Base-by-base conservation (phyloP, 1,140 invertebrate genomes). In the Drosophila quadrilineata region DNA sequence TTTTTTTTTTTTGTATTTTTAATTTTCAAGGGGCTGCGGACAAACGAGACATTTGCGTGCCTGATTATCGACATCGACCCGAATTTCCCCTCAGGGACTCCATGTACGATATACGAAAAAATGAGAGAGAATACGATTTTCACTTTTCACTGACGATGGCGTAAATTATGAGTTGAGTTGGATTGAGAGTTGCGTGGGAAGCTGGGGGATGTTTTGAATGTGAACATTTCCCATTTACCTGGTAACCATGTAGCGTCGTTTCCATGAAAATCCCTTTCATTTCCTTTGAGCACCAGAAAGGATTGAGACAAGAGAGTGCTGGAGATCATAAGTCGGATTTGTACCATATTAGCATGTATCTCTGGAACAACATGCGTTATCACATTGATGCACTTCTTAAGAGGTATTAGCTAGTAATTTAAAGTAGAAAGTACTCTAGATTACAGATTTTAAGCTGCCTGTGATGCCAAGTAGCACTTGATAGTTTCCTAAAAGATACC, bases 101-200 rank as follows among this genome's bases (percentile, higher is more conserved):
- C n/a, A n/a, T n/a, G n/a, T n/a, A n/a, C n/a, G n/a, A n/a, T n/a
- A n/a, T n/a, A n/a, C n/a, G n/a, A n/a, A n/a, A n/a, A n/a, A n/a
- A n/a, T n/a, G n/a, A n/a, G n/a, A n/a, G n/a, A n/a, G n/a, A n/a
- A 62, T 59, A 35, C 31, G 14, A 60, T 40, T 40, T 43, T 28
- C 8, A 43, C 36, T 59, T 9, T 21, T 63, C n/a, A n/a, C n/a
- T 54, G 40, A 45, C 35, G 56, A 68, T 43, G 66, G 45, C 60
- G 40, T 69, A 56, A 70, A 70, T 86, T 76, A 70, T 79, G 63
- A 58, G 35, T 24, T 17, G 2, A 57, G 24, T 65, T 53, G 31
- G 40, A 77, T 38, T n/a, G n/a, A n/a, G n/a, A n/a, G n/a, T n/a
- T 67, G 82, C 84, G 84, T 87, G 84, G 85, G 84, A 86, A 76